Conservation (phyloP, 92 coral and sea anemone species). For the Isaurus tuberculatus region DNA sequence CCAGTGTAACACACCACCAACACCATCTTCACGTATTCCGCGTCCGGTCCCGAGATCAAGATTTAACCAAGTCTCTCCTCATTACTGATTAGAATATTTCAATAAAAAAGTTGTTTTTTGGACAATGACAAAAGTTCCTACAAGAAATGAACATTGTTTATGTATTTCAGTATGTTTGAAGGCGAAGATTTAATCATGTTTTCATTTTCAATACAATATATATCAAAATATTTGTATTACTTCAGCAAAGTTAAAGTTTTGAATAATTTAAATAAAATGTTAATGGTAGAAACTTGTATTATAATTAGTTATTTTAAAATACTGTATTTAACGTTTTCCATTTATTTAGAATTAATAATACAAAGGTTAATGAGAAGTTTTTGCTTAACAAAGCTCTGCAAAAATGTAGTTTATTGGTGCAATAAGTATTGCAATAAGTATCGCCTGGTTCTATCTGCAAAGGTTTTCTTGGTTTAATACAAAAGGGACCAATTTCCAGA, state of each 20-base stretch:
- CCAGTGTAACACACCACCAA: background rate
- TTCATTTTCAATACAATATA: background rate
- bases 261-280: no score
- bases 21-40: conserved; percentile 8
- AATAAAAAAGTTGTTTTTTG: background rate
- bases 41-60: conserved; percentile 3
- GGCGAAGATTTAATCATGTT: background rate
- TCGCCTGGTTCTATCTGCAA: conserved; percentile 8
- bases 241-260: no score
- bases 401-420: background rate
- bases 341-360: background rate
- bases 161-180: background rate
- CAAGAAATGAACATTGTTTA: background rate
- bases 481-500: background rate
- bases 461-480: background rate
- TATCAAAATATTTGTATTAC: no score
- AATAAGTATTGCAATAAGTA: background rate
- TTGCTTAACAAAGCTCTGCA: background rate
- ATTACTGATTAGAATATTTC: background rate
- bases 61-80: conserved; percentile 7
- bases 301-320: no score
- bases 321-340: background rate
- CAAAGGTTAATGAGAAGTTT: background rate
- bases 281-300: no score
- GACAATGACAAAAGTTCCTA: background rate